Conservation (phyloP, 2,113 vertebrate species). For the Sakesphorus luctuosus region DNA sequence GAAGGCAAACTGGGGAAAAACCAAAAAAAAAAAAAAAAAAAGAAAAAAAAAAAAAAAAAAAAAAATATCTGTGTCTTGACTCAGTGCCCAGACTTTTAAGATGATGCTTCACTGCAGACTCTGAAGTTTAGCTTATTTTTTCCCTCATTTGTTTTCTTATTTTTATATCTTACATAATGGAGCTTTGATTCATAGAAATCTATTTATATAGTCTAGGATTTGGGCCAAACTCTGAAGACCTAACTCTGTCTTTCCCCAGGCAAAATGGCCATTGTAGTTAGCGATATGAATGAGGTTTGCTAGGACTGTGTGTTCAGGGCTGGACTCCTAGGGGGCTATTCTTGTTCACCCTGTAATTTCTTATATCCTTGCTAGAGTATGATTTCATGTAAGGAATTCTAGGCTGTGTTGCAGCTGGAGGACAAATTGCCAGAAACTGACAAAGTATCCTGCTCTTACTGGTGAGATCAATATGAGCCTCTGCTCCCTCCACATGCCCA, state of each 20-base stretch:
- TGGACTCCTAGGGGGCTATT: not conserved
- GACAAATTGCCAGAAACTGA: not conserved
- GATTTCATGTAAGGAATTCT: not conserved
- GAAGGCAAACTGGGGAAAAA: constrained; percentile 19
- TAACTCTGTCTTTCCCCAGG: constrained; percentile 37
- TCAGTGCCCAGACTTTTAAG: constrained; percentile 59
- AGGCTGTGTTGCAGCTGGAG: not conserved
- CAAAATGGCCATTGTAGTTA: constrained; percentile 36
- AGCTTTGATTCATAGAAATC: constrained; percentile 68
- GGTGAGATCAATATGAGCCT: not conserved
- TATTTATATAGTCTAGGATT: constrained; percentile 58
- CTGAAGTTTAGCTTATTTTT: constrained; percentile 66
- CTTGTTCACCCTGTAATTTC: not conserved
- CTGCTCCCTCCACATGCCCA: not conserved
- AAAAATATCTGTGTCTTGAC: constrained; percentile 49
- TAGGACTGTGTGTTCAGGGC: not conserved
- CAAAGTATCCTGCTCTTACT: not conserved
- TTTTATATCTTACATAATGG: constrained; percentile 65
- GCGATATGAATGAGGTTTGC: constrained; percentile 17
- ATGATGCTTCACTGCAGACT: constrained; percentile 61
- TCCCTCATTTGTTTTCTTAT: constrained; percentile 64
- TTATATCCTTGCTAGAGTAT: not conserved
- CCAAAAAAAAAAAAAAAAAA: not conserved
- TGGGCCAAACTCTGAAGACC: constrained; percentile 46
- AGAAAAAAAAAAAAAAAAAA: not conserved